Evolutionary conservation across 1,140 invertebrate genomes (phyloP).

Genomic region (Drosophila carrolli): DNA sequence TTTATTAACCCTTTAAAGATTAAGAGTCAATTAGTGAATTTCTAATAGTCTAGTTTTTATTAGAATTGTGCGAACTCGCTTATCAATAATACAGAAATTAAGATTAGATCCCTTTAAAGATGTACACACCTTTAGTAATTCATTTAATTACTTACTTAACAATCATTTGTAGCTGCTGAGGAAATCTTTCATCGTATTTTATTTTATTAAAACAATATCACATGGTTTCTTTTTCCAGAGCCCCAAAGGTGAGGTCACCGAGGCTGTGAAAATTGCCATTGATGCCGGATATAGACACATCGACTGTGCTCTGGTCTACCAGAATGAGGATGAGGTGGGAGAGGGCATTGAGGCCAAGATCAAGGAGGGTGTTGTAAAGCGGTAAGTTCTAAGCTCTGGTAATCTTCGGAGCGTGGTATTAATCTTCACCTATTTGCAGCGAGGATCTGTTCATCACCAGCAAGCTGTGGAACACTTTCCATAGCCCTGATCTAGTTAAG

Average conservation of each 20-base stretch:
- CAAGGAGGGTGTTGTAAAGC: constrained; percentile 87
- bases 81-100: no score
- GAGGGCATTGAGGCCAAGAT: constrained; percentile 88
- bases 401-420: not conserved
- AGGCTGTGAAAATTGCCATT: constrained; percentile 91
- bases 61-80: not conserved
- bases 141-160: no score
- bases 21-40: constrained; percentile 1
- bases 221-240: constrained; percentile 86
- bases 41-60: not conserved
- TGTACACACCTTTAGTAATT: no score
- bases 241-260: constrained; percentile 89
- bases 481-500: constrained; percentile 87
- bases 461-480: constrained; percentile 90
- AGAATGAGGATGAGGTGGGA: constrained; percentile 92
- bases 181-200: no score
- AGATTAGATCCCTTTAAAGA: no score
- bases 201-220: not conserved
- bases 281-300: constrained; percentile 92
- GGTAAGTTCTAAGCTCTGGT: constrained; percentile 81
- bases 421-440: constrained; percentile 61
- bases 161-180: no score
- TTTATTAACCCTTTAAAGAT: not conserved
- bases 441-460: constrained; percentile 90
- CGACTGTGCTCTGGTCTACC: constrained; percentile 92